Conservation (phyloP, 1,140 invertebrate genomes). For the Lysiphlebus fabarum region DNA sequence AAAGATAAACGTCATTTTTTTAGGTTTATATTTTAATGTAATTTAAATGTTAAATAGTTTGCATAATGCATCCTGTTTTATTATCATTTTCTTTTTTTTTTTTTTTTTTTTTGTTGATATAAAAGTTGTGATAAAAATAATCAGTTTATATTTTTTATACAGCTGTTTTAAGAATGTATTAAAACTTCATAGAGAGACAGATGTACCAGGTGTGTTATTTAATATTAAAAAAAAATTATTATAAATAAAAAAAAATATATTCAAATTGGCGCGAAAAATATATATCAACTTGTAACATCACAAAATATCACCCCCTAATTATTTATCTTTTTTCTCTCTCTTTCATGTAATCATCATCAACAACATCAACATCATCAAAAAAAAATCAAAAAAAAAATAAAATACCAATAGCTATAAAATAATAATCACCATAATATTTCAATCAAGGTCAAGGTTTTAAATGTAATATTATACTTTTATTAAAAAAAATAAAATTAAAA, state of each 20-base stretch:
- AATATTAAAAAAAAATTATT: too few species aligned
- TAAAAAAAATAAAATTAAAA: constrained; percentile 24
- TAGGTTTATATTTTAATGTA: too few species aligned
- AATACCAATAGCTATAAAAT: not conserved
- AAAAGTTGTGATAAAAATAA: constrained; percentile 25
- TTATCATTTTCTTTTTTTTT: too few species aligned
- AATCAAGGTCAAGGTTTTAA: not conserved
- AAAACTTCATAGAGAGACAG: constrained; percentile 29
- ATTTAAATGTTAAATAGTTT: too few species aligned
- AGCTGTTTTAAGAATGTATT: constrained; percentile 35
- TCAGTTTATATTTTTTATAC: constrained; percentile 29
- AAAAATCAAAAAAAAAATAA: too few species aligned
- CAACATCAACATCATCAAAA: too few species aligned
- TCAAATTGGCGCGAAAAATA: constrained; percentile 41
- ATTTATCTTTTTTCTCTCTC: too few species aligned
- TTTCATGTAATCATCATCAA: too few species aligned
- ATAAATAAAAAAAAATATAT: not conserved
- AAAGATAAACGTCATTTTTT: too few species aligned
- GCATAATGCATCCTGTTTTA: too few species aligned
- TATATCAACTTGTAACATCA: not conserved
- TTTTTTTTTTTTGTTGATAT: constrained; percentile 22
- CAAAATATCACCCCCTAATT: too few species aligned
- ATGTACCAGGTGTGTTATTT: constrained; percentile 39
- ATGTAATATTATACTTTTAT: not conserved
- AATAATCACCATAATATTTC: constrained; percentile 3